A percentile compares a stretch with the other conserved stretches of the same genome.
These are phyloP conservation scores for Ophioninae sp. DNA, from an alignment of 2,888 invertebrate species.

Conservation along the genomic window DNA sequence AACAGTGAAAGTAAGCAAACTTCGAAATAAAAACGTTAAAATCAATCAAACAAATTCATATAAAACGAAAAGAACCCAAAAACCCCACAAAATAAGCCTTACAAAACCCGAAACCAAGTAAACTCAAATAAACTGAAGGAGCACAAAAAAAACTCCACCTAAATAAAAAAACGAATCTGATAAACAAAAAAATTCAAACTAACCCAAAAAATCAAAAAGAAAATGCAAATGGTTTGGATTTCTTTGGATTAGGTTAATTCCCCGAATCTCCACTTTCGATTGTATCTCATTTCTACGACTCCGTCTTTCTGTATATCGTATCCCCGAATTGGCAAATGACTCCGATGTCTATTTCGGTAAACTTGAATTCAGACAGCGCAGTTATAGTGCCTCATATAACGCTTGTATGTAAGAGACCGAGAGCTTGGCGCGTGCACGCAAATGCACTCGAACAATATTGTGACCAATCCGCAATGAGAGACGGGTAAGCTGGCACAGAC, in stretches of 20 bases:
- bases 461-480: conserved; percentile 33
- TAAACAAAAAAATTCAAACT: too few species aligned
- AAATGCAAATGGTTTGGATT: not conserved
- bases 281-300: not conserved
- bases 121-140: too few species aligned
- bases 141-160: too few species aligned
- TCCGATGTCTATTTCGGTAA: conserved; percentile 57
- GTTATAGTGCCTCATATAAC: conserved; percentile 37
- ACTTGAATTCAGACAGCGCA: conserved; percentile 39
- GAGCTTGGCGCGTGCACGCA: conserved; percentile 9
- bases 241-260: not conserved
- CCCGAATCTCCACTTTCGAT: not conserved
- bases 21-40: too few species aligned
- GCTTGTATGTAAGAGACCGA: conserved; percentile 7
- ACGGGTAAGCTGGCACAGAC: conserved; percentile 30
- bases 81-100: too few species aligned
- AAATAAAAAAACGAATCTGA: too few species aligned
- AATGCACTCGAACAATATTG: conserved; percentile 14
- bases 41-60: too few species aligned
- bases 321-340: conserved; percentile 36
- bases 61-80: too few species aligned
- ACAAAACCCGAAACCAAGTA: too few species aligned
- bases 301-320: not conserved
- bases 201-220: not conserved
- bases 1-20: too few species aligned